Conservation (phyloP, 2,113 vertebrate genomes). For the Otolemur garnettii region DNA sequence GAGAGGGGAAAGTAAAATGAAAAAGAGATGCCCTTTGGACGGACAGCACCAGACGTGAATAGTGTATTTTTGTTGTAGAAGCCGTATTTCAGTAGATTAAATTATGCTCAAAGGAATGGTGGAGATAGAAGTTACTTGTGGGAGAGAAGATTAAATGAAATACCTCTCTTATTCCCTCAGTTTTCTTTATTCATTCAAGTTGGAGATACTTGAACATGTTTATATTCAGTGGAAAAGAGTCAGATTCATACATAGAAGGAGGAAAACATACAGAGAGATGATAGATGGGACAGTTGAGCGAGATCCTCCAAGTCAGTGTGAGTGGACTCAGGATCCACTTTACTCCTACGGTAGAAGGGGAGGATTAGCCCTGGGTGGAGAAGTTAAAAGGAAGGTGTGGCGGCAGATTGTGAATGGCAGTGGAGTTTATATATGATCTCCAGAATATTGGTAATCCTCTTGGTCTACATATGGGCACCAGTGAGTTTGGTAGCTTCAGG, state of each 20-base stretch:
- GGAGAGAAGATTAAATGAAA: background rate
- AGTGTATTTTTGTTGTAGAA: background rate
- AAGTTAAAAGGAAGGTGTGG: background rate
- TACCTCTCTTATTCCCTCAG: background rate
- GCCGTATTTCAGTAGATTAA: background rate
- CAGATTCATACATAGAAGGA: constrained; percentile 7
- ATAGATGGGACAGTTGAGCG: background rate
- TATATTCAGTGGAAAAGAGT: constrained; percentile 8
- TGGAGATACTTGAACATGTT: background rate
- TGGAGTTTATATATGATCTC: background rate
- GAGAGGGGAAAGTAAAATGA: background rate
- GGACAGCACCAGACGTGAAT: background rate
- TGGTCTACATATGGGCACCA: background rate
- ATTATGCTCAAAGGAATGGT: background rate
- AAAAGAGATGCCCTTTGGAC: background rate
- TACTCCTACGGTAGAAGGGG: background rate
- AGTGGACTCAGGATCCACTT: background rate
- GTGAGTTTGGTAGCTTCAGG: background rate
- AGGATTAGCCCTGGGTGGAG: background rate
- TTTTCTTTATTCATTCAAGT: background rate
- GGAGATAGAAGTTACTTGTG: background rate
- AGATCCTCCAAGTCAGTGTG: background rate
- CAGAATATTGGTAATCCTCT: constrained; percentile 36
- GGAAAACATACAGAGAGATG: background rate
- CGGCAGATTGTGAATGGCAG: background rate